Conservation (phyloP, 23 tunicate genomes). For the Ascidia mentula region DNA sequence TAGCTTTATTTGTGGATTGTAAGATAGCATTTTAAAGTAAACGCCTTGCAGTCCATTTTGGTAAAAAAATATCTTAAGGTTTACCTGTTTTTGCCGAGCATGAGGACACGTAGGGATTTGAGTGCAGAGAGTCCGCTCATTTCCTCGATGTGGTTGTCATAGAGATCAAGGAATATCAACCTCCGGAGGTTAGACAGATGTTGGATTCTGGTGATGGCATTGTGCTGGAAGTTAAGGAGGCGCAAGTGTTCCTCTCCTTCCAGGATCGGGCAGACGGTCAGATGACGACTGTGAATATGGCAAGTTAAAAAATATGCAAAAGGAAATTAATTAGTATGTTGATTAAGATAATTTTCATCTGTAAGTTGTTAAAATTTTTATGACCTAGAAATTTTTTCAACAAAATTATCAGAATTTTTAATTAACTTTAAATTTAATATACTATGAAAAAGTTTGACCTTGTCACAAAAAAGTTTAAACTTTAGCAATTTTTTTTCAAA, state of each 20-base stretch:
- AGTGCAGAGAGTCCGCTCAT: constrained; percentile 86
- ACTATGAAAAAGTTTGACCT: no score
- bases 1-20: no score
- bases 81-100: constrained; percentile 97
- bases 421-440: no score
- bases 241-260: constrained; percentile 92
- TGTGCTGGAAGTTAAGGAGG: constrained; percentile 96
- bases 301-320: background rate
- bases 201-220: constrained; percentile 66
- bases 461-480: no score
- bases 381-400: no score
- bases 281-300: constrained; percentile 37
- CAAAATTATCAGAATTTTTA: no score
- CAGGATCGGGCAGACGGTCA: constrained; percentile 87
- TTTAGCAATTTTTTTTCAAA: no score
- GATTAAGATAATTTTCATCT: no score
- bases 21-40: no score
- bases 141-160: constrained; percentile 92
- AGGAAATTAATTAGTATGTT: no score
- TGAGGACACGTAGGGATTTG: constrained; percentile 90
- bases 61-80: background rate
- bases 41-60: background rate
- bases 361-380: no score
- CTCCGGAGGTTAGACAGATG: constrained; percentile 71
- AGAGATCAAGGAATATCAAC: constrained; percentile 93